Percentiles rank a stretch among this genome's conserved stretches.
These are phyloP conservation scores for Parazoanthus atlanticus DNA, from an alignment of 92 coral and sea anemone species.

Conservation along the genomic window DNA sequence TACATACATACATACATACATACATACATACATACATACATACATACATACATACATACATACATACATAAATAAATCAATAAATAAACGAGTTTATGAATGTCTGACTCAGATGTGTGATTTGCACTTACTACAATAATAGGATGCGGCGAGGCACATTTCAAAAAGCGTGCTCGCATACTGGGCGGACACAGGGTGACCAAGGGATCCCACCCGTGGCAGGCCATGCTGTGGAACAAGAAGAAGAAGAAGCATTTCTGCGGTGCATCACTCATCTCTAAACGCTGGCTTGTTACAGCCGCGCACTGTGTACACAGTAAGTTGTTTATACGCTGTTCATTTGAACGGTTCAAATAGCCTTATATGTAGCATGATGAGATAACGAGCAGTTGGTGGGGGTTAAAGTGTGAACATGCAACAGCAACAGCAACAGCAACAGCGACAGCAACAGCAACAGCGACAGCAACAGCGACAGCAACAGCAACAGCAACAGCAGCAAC, in stretches of 20 bases:
- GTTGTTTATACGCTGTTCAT: slow-evolving; percentile 9
- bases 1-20: no score
- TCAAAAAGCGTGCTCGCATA: slow-evolving; percentile 26
- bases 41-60: no score
- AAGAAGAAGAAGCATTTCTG: slow-evolving; percentile 71
- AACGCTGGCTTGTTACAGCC: slow-evolving; percentile 89
- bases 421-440: no score
- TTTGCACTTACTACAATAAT: not conserved
- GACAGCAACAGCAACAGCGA: no score
- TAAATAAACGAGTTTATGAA: not conserved
- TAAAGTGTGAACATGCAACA: no score
- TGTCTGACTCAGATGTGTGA: not conserved
- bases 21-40: no score
- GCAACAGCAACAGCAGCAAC: no score
- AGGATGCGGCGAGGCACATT: slow-evolving; percentile 14
- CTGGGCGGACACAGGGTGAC: not conserved
- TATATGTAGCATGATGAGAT: no score
- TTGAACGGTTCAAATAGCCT: no score
- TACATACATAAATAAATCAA: no score
- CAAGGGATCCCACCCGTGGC: slow-evolving; percentile 74
- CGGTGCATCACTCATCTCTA: slow-evolving; percentile 83
- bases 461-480: no score
- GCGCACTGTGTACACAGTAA: slow-evolving; percentile 86
- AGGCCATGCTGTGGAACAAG: slow-evolving; percentile 78
- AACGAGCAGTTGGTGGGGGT: no score